Percentiles rank a stretch among this genome's conserved stretches.
phyloP scores from a whole-genome alignment of 2,113 vertebrate genomes.

The Ondatra zibethicus region DNA sequence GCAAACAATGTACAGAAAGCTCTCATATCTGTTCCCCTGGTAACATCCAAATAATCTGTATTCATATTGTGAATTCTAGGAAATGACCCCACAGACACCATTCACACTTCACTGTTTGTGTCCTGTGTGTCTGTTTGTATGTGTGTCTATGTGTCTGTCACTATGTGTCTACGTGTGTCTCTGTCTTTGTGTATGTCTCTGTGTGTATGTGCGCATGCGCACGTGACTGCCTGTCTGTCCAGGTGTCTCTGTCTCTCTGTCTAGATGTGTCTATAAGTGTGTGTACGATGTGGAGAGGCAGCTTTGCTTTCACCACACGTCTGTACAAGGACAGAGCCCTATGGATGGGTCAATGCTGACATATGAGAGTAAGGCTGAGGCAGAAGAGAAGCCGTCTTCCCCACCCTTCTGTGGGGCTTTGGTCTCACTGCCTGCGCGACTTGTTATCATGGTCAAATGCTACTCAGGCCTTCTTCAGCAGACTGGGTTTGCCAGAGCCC shows the following conservation, averaged over 20 bases:
- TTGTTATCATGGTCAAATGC: not conserved
- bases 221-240: not conserved
- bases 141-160: not conserved
- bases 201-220: not conserved
- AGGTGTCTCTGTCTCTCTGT: not conserved
- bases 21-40: not conserved
- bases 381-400: too few species aligned
- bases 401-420: too few species aligned
- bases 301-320: not conserved
- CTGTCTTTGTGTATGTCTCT: not conserved
- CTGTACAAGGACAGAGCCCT: not conserved
- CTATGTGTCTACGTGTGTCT: not conserved
- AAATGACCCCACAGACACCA: not conserved
- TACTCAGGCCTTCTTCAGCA: not conserved
- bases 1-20: not conserved
- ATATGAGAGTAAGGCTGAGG: not conserved
- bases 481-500: not conserved
- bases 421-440: not conserved
- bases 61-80: not conserved
- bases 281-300: not conserved
- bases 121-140: not conserved
- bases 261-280: not conserved
- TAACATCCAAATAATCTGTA: not conserved
- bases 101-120: not conserved
- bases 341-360: too few species aligned